Base-by-base conservation (phyloP, 2,113 vertebrate genomes). In the Limnothrissa miodon region DNA sequence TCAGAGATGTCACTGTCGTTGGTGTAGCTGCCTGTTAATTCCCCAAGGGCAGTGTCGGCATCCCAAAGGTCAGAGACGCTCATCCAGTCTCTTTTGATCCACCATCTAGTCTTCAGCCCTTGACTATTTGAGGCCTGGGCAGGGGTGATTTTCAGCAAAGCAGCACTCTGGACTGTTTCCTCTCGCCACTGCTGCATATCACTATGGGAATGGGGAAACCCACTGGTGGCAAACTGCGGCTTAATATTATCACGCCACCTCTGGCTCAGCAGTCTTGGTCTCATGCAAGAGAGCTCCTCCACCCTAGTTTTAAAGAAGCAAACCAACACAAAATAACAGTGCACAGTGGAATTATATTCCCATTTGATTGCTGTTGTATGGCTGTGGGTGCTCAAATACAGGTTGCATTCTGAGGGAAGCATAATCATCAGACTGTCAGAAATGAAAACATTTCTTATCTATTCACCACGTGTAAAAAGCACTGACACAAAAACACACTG, bases 1-100 rank as follows among this genome's bases (percentile, higher is more conserved):
- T 89, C 87, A 17, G 89, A 89, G 74, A 87, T 39, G 39, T 88
- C 87, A 21, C 88, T 85, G 80, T 85, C 82, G 45, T 84, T 85
- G 17, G 80, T 83, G 51, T 86, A 62, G 17, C 56, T 45, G 25
- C 44, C 48, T 36, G 9, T 74, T 48, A 0, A 45, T 74, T 81
- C 9, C 42, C 33, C 80, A 36, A 4, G 10, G 79, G 11, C 39
- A 39, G 15, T 29, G 62, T 74, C 53, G 59, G 25, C 78, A 45
- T 39, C 53, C 80, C 45, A 33, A n/a, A 80, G 45, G 45, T 66
- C 10, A 66, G 59, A 66, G 33, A 25, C 9, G 25, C 25, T 29
- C 9, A 15, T 33, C 25, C 25, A 10, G 1, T 66, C 25, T 33
- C 25, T 33, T 10, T 29, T 66, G 8, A 66, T 25, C n/a, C 29